These are phyloP conservation scores for Actinia equina DNA, from an alignment of 64 coral and sea anemone genomes.

Conservation along the genomic window DNA sequence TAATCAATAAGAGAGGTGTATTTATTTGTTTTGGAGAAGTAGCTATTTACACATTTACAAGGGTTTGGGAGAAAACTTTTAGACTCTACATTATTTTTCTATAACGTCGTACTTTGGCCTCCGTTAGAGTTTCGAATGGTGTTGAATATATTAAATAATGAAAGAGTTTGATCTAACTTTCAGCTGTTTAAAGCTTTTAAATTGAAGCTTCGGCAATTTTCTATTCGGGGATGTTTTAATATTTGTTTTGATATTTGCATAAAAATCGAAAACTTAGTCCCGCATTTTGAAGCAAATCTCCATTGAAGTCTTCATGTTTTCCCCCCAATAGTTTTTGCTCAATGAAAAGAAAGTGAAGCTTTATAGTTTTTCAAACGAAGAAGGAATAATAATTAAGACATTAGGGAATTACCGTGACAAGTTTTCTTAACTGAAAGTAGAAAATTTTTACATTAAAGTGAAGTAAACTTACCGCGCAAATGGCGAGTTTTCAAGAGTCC, in stretches of 20 bases:
- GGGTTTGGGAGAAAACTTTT: neutral
- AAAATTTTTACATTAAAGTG: neutral
- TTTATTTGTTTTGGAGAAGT: neutral
- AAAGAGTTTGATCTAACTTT: neutral
- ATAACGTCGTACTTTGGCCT: neutral
- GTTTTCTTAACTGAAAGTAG: neutral
- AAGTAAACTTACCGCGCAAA: conserved; percentile 12
- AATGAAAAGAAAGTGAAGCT: neutral
- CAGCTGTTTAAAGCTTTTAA: conserved; percentile 6
- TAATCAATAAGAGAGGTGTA: neutral
- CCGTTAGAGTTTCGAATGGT: neutral
- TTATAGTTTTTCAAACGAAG: neutral
- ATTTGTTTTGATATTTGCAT: conserved; percentile 13
- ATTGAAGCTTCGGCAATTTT: neutral
- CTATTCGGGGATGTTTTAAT: neutral
- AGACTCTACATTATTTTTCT: neutral
- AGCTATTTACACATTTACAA: conserved; percentile 13
- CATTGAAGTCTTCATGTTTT: neutral
- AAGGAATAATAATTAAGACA: neutral
- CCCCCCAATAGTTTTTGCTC: neutral
- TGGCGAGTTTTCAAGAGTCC: conserved; percentile 2
- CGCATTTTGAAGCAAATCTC: conserved; percentile 1
- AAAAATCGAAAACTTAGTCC: neutral
- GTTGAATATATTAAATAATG: neutral
- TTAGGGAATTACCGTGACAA: neutral